These are phyloP conservation scores for Oceanodroma leucorhoa DNA, from an alignment of 2,797 vertebrate species.

Conservation along the genomic window DNA sequence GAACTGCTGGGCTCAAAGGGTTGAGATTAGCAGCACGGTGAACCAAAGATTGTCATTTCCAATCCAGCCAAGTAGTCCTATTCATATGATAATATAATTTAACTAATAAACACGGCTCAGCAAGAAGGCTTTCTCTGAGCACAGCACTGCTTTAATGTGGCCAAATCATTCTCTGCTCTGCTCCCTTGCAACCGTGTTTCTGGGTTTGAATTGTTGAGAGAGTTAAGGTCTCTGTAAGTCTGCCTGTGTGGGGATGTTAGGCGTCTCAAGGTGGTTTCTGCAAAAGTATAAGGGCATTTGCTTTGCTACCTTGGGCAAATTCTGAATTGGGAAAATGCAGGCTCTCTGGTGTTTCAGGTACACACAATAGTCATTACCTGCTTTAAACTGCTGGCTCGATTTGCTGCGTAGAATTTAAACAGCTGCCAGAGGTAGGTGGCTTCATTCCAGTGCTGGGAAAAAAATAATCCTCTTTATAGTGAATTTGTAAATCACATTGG, in stretches of 20 bases:
- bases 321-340: neutral
- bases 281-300: neutral
- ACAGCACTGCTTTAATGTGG: neutral
- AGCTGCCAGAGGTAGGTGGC: constrained; percentile 30
- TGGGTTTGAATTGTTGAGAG: neutral
- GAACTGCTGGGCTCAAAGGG: neutral
- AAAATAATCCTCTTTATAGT: constrained; percentile 33
- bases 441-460: constrained; percentile 28
- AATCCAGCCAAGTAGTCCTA: neutral
- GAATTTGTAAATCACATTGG: constrained; percentile 44
- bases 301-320: neutral
- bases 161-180: neutral
- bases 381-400: neutral
- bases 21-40: neutral
- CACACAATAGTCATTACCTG: constrained; percentile 2
- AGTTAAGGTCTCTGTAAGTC: neutral
- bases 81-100: neutral
- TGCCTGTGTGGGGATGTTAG: neutral
- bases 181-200: neutral
- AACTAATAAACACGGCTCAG: neutral
- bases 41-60: neutral
- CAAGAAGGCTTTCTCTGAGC: neutral
- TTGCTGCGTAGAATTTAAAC: neutral
- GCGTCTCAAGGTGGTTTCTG: neutral
- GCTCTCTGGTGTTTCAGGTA: neutral